A percentile compares a stretch with the other conserved stretches of the same genome.
Conservation (phyloP, 2,888 invertebrate species). For the Miltochrista miniata region DNA sequence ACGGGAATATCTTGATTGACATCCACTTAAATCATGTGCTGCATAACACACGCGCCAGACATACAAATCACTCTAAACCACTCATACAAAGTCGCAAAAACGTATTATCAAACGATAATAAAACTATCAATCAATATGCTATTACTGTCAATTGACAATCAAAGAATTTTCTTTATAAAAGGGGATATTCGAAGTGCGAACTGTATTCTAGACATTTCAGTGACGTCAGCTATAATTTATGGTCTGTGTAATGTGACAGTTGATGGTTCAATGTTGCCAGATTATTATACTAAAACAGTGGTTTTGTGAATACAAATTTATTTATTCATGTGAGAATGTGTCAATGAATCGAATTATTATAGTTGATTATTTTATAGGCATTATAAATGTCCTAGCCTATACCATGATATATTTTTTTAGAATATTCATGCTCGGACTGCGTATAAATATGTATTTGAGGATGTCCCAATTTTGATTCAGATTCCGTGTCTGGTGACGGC, state of each 20-base stretch:
- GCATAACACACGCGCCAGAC: neutral
- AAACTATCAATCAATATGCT: slow-evolving; percentile 2
- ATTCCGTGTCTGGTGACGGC: too few relatives aligned
- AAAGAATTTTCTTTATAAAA: neutral
- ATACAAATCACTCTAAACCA: neutral
- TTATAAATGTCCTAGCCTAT: too few relatives aligned
- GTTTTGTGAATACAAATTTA: neutral
- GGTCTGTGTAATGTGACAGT: neutral
- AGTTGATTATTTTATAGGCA: too few relatives aligned
- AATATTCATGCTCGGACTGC: too few relatives aligned
- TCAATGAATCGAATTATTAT: too few relatives aligned
- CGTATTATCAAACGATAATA: neutral
- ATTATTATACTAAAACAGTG: neutral
- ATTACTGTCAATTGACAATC: neutral
- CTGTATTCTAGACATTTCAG: neutral
- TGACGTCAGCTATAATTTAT: slow-evolving; percentile 1
- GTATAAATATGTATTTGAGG: too few relatives aligned
- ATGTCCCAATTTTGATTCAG: too few relatives aligned
- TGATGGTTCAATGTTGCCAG: slow-evolving; percentile 1
- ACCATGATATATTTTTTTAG: too few relatives aligned
- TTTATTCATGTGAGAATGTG: too few relatives aligned
- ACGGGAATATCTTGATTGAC: too few relatives aligned
- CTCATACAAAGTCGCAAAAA: neutral
- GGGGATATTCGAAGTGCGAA: neutral
- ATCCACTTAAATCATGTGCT: neutral